These are phyloP conservation scores for Morpho deidamia DNA, from an alignment of 2,888 invertebrate genomes.

Conservation along the genomic window DNA sequence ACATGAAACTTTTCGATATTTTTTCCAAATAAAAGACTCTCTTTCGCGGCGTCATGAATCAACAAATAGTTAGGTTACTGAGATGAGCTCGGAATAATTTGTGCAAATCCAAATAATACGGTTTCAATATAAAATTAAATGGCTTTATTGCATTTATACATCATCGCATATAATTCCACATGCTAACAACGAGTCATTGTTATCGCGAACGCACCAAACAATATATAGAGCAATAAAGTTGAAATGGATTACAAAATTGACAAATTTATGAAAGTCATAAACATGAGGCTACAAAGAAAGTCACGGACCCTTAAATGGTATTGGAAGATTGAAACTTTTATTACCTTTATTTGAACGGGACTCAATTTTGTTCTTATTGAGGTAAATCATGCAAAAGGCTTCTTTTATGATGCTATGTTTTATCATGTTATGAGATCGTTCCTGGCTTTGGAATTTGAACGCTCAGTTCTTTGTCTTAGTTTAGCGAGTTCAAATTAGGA, in stretches of 20 bases:
- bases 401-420: slow-evolving; percentile 6
- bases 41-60: no score
- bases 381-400: slow-evolving; percentile 7
- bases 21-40: no score
- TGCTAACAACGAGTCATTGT: slow-evolving; percentile 16
- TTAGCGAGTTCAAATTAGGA: no score
- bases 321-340: slow-evolving; percentile 13
- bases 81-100: no score
- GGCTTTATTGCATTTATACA: slow-evolving; percentile 12
- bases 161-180: slow-evolving; percentile 12
- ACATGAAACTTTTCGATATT: no score
- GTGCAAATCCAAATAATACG: background rate
- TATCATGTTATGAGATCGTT: no score
- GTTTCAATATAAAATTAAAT: slow-evolving; percentile 7
- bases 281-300: slow-evolving; percentile 17
- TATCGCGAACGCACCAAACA: slow-evolving; percentile 7
- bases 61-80: no score
- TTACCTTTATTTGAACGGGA: slow-evolving; percentile 14
- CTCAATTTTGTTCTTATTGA: slow-evolving; percentile 3
- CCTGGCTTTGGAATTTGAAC: no score
- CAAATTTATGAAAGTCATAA: slow-evolving; percentile 23
- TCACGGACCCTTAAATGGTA: slow-evolving; percentile 8
- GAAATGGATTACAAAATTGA: slow-evolving; percentile 22
- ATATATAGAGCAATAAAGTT: slow-evolving; percentile 18
- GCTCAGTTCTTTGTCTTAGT: no score